Conservation (phyloP, 2,797 vertebrate genomes). For the Microctenopoma steveboyesi region DNA sequence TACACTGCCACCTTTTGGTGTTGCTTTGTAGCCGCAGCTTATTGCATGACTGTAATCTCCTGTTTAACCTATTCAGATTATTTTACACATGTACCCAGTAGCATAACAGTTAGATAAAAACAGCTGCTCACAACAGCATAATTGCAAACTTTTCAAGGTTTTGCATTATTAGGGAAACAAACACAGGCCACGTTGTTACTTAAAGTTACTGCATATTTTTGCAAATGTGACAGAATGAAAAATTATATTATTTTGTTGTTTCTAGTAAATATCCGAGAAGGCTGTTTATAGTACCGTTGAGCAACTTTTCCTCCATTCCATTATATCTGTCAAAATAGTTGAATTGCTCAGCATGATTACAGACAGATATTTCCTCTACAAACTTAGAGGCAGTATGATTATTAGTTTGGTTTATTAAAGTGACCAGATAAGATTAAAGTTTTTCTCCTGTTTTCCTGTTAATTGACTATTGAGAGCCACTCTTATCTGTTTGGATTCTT, state of each 20-base stretch:
- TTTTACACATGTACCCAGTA: not conserved
- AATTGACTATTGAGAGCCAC: constrained; percentile 4
- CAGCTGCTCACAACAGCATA: no score
- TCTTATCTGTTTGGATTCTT: constrained; percentile 2
- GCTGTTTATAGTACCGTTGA: no score
- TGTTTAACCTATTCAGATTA: not conserved
- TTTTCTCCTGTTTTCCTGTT: not conserved
- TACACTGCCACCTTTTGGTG: constrained; percentile 59
- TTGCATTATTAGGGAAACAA: no score
- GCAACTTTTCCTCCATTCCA: no score
- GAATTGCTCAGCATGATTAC: not conserved
- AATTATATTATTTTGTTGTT: no score
- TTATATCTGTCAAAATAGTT: not conserved
- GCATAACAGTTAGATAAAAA: no score
- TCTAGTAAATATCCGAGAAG: no score
- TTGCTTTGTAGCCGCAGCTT: constrained; percentile 23
- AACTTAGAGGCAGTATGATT: not conserved
- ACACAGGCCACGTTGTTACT: no score
- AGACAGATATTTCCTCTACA: not conserved
- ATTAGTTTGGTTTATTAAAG: not conserved
- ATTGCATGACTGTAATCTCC: not conserved
- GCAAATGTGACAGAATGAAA: no score
- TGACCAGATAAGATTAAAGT: constrained; percentile 1
- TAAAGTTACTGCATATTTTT: no score
- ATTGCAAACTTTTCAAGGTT: no score